Evolutionary conservation across 2,113 vertebrate genomes (phyloP), one percentile per base, ranked within the genome.

Genomic region (Butorides virescens): DNA sequence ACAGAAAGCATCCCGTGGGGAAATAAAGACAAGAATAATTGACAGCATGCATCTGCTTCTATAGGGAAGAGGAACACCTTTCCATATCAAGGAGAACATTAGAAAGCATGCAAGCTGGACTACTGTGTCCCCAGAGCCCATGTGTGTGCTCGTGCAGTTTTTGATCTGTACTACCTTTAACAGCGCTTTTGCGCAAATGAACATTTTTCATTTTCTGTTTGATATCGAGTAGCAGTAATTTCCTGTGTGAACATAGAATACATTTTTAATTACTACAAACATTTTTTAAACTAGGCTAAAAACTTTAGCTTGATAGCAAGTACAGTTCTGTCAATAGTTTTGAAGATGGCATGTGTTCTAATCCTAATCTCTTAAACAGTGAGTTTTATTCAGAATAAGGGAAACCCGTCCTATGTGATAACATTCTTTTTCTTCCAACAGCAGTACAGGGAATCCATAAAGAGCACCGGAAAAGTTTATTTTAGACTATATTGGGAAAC

Each of bases 41-140:
- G 93, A 91, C 85, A 90, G 85, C 42, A 74, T 19, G 26, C 75
- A 88, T 50, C 85, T 94, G 67, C 26, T 93, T 92, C 75, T 50
- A 6, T 11, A 22, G 14, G 37, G 20, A 91, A 55, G 65, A 74
- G 11, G 15, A 75, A 70, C 19, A 82, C 25, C 13, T 82, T 78
- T 30, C 21, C 20, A 5, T 55, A 71, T 15, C 37, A 77, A 80
- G 81, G 49, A 82, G 71, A 92, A 42, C 12, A 44, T 44, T 6
- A 67, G 30, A 52, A 75, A 68, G 29, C 5, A 0, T 73, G 34
- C 1, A 5, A 87, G n/a, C 36, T 78, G 17, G 22, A 82, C 32
- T 61, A 7, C 27, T 32, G 21, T 42, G 17, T 53, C 26, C 39
- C 9, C 46, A 52, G 49, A 72, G 30, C 7, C 63, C 17, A 46